phyloP scores from a whole-genome alignment of 1,140 invertebrate species.

The Phthorimaea operculella region DNA sequence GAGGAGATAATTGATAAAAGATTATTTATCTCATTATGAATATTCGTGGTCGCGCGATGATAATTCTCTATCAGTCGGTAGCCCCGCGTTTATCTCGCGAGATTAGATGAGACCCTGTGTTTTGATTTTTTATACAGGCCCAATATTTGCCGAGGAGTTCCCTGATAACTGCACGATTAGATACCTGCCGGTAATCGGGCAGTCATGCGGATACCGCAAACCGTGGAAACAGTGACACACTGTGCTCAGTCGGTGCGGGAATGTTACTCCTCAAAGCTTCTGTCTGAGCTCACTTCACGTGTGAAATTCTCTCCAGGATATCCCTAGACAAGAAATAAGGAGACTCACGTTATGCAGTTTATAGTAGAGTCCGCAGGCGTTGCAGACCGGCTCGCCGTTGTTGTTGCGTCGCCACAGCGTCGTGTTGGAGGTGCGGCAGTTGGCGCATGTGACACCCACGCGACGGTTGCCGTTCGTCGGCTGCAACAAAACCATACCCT shows the following conservation, averaged over 20 bases:
- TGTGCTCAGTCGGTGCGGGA: background rate
- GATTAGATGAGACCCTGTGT: conserved; percentile 67
- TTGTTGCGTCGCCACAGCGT: conserved; percentile 91
- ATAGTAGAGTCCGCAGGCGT: conserved; percentile 91
- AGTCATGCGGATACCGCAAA: conserved; percentile 1
- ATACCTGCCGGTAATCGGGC: conserved; percentile 33
- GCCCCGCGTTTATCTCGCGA: conserved; percentile 63
- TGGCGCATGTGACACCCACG: conserved; percentile 86
- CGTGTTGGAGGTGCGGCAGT: conserved; percentile 86
- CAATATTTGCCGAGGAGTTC: conserved; percentile 65
- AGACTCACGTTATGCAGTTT: conserved; percentile 86
- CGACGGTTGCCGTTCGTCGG: conserved; percentile 76
- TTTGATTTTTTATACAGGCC: conserved; percentile 63
- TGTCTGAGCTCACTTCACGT: too few species aligned
- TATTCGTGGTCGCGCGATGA: conserved; percentile 60
- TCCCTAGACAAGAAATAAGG: conserved; percentile 11
- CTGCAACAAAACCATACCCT: conserved; percentile 23
- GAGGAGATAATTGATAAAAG: conserved; percentile 67
- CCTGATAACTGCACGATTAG: conserved; percentile 60
- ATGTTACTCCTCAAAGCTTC: too few species aligned
- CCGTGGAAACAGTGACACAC: background rate
- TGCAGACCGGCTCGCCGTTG: conserved; percentile 90
- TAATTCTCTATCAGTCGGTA: conserved; percentile 67
- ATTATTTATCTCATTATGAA: conserved; percentile 68
- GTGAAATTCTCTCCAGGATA: conserved; percentile 10